Evolutionary conservation across 2,797 vertebrate species (phyloP).

Genomic region (Alexandromys oeconomus): DNA sequence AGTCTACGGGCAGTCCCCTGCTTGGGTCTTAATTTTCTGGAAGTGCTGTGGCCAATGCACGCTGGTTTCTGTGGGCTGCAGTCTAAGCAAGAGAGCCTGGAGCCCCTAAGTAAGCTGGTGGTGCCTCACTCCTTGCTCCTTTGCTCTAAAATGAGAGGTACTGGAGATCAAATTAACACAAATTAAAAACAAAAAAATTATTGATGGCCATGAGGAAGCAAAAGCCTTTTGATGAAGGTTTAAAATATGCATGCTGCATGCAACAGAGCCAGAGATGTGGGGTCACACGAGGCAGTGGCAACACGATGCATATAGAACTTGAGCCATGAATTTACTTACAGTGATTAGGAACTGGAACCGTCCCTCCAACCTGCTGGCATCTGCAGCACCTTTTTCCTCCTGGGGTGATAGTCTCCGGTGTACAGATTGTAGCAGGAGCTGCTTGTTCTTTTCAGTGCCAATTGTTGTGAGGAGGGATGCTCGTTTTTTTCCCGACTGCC

Average conservation of each 20-base stretch:
- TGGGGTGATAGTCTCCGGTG: neutral
- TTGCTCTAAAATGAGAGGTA: neutral
- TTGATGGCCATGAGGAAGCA: neutral
- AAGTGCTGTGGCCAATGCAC: neutral
- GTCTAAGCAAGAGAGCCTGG: conserved; percentile 25
- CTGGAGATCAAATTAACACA: neutral
- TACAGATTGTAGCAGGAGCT: neutral
- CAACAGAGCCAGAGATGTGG: neutral
- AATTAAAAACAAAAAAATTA: neutral
- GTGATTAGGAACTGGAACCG: neutral
- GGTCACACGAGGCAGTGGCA: neutral
- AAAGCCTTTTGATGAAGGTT: neutral
- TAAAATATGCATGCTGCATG: neutral
- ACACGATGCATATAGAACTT: neutral
- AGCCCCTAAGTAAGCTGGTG: neutral
- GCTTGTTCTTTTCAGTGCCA: too few relatives aligned
- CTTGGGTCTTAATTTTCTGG: neutral
- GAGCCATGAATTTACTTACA: neutral
- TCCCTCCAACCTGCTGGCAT: neutral
- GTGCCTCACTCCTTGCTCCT: neutral
- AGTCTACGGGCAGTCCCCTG: neutral
- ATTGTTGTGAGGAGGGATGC: too few relatives aligned
- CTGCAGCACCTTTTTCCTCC: neutral
- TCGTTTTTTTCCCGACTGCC: too few relatives aligned
- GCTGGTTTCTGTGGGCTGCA: neutral